Conservation (phyloP, 2,888 invertebrate species). For the Erebia ligea region DNA sequence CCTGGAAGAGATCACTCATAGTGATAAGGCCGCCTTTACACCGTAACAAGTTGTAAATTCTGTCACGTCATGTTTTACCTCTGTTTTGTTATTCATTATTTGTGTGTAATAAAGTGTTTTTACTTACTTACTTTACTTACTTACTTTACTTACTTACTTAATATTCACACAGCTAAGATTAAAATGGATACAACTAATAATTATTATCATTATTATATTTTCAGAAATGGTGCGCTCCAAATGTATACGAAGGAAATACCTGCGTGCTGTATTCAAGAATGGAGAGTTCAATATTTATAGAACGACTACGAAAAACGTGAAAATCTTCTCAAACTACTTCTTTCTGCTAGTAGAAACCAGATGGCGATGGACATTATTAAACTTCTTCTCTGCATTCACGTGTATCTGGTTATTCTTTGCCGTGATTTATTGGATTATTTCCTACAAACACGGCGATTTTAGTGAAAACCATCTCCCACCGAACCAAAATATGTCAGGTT, state of each 20-base stretch:
- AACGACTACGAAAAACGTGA: constrained; percentile 77
- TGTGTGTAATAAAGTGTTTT: no score
- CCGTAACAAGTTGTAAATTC: no score
- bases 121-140: no score
- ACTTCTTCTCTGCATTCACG: constrained; percentile 92
- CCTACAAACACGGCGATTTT: constrained; percentile 94
- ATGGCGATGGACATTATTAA: constrained; percentile 96
- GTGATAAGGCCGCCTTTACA: no score
- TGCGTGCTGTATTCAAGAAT: constrained; percentile 91
- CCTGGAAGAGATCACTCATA: no score
- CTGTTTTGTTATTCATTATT: no score
- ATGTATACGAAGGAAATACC: constrained; percentile 41
- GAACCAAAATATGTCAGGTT: constrained; percentile 80
- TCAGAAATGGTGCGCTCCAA: constrained; percentile 37
- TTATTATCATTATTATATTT: constrained; percentile 1
- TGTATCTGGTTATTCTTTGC: constrained; percentile 95
- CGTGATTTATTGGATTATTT: constrained; percentile 95
- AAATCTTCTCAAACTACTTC: constrained; percentile 90
- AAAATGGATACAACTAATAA: not conserved
- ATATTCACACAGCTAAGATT: no score
- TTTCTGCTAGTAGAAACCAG: constrained; percentile 92
- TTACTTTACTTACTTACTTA: no score
- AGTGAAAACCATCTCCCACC: constrained; percentile 84
- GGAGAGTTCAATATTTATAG: constrained; percentile 95
- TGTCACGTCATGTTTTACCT: no score